These are phyloP conservation scores for Arion vulgaris DNA, from an alignment of 1,140 invertebrate species.

Conservation along the genomic window DNA sequence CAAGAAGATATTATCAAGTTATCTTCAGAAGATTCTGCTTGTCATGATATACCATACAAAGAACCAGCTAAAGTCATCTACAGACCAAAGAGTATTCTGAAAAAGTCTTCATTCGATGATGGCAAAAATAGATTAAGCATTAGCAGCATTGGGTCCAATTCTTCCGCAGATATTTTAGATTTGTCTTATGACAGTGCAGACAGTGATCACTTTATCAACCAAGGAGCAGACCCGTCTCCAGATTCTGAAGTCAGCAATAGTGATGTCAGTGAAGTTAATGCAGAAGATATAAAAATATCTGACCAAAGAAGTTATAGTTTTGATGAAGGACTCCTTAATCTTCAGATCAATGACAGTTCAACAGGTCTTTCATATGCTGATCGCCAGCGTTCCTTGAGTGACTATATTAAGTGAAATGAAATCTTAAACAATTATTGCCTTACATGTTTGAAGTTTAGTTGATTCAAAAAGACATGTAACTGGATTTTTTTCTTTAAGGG, in stretches of 20 bases:
- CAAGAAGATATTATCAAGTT: background rate
- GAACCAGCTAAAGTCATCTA: slow-evolving; percentile 46
- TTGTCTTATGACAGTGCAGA: slow-evolving; percentile 70
- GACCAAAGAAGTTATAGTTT: background rate
- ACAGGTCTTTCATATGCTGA: background rate
- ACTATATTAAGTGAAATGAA: background rate
- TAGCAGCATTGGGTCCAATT: slow-evolving; percentile 68
- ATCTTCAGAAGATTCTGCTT: background rate
- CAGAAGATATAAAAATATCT: background rate
- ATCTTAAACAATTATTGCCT: background rate
- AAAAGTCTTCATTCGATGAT: slow-evolving; percentile 53
- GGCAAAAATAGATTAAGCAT: slow-evolving; percentile 65
- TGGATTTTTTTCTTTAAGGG: too few species aligned
- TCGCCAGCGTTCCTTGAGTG: slow-evolving; percentile 12
- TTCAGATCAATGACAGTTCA: background rate
- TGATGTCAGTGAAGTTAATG: background rate
- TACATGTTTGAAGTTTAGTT: background rate
- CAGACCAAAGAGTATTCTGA: slow-evolving; percentile 58
- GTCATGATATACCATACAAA: slow-evolving; percentile 1
- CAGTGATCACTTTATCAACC: slow-evolving; percentile 43
- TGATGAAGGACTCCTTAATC: background rate
- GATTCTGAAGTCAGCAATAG: background rate
- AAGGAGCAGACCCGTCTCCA: background rate
- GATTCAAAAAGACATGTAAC: background rate
- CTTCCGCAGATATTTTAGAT: slow-evolving; percentile 69